phyloP scores from a whole-genome alignment of 53 echinoderm and acorn worm genomes.

The Holothuria leucospilota region DNA sequence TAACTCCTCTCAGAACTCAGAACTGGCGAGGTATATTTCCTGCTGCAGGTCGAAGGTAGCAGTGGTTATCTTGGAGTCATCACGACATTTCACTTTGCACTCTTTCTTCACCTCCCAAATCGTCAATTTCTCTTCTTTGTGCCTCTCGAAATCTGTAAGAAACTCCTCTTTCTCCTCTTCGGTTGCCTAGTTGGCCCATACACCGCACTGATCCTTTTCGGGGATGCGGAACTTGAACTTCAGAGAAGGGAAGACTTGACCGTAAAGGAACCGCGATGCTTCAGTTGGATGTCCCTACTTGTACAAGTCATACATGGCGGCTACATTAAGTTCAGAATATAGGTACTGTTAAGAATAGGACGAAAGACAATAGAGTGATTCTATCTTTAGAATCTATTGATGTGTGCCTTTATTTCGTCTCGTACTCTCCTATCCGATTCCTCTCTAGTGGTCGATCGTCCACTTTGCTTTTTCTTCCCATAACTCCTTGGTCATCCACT shows the following conservation, averaged over 20 bases:
- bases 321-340: conserved; percentile 51
- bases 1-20: too few relatives aligned
- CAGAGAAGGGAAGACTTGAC: conserved; percentile 21
- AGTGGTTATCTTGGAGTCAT: neutral
- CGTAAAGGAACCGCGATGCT: conserved; percentile 34
- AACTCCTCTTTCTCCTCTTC: neutral
- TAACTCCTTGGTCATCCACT: neutral
- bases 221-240: conserved; percentile 44
- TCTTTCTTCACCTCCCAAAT: conserved; percentile 5
- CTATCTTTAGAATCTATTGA: conserved; percentile 50
- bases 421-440: conserved; percentile 20
- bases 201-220: neutral
- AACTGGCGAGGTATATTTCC: conserved; percentile 3
- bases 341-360: conserved; percentile 43
- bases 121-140: neutral
- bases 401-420: conserved; percentile 51
- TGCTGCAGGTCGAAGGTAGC: conserved; percentile 18
- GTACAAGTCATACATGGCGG: conserved; percentile 56
- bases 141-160: neutral
- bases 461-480: conserved; percentile 28
- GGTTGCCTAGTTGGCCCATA: neutral
- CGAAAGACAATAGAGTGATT: conserved; percentile 53
- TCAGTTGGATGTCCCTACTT: conserved; percentile 38
- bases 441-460: conserved; percentile 2
- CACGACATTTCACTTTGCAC: neutral